A percentile compares a stretch with the other conserved stretches of the same genome.
Conservation (phyloP, 2,797 vertebrate species). For the Cephalopachus bancanus region DNA sequence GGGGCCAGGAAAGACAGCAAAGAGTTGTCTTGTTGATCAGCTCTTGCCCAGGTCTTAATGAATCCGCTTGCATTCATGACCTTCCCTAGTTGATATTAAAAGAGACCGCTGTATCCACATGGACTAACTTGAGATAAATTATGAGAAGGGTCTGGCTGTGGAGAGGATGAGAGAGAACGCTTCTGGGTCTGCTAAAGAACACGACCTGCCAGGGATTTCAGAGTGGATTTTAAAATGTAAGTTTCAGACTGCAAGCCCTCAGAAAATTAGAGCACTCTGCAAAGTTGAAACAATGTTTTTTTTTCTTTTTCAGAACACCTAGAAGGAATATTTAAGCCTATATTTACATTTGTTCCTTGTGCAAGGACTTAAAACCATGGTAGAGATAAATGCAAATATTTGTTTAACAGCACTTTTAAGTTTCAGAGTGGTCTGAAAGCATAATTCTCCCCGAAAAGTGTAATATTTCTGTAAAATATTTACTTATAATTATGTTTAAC, state of each 20-base stretch:
- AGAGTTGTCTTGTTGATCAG: background rate
- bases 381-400: background rate
- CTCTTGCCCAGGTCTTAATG: background rate
- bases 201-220: background rate
- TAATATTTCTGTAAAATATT: background rate
- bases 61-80: background rate
- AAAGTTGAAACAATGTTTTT: background rate
- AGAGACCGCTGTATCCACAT: background rate
- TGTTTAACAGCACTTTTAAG: background rate
- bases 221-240: background rate
- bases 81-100: background rate
- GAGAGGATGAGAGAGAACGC: rapidly evolving
- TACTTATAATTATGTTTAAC: background rate
- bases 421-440: background rate
- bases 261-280: background rate
- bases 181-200: background rate
- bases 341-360: background rate
- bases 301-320: background rate
- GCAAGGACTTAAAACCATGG: background rate
- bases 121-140: background rate
- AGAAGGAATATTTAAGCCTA: constrained; percentile 17
- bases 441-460: constrained; percentile 12
- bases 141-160: background rate
- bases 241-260: background rate
- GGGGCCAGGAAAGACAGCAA: background rate